These are phyloP conservation scores for Tenthredo amoena DNA, from an alignment of 2,888 invertebrate genomes.

Conservation along the genomic window DNA sequence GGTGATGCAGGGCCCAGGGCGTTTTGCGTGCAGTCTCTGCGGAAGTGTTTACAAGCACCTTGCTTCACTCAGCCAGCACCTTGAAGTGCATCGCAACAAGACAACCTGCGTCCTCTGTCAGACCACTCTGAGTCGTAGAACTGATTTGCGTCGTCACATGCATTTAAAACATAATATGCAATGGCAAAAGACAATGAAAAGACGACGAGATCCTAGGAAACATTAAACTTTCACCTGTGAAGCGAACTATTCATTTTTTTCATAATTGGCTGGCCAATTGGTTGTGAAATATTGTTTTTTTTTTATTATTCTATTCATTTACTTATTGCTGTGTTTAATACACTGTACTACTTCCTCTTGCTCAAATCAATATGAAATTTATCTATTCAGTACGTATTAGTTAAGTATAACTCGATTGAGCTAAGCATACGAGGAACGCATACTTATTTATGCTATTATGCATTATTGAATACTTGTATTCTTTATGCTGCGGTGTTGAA, in stretches of 20 bases:
- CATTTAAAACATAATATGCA: conserved; percentile 77
- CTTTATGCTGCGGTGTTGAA: not conserved
- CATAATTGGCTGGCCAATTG: conserved; percentile 35
- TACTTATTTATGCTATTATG: not conserved
- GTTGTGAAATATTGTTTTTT: not conserved
- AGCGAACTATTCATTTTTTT: not conserved
- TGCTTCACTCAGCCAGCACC: conserved; percentile 78
- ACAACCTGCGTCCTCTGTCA: conserved; percentile 77
- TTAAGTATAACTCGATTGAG: not conserved
- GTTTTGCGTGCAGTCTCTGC: conserved; percentile 78
- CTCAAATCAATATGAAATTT: not conserved
- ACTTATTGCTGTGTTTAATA: not conserved
- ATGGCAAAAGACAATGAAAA: conserved; percentile 77
- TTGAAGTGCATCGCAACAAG: conserved; percentile 78
- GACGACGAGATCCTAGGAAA: conserved; percentile 72
- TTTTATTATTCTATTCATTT: not conserved
- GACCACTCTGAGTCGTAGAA: conserved; percentile 78
- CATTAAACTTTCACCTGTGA: conserved; percentile 61
- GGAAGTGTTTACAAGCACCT: conserved; percentile 78
- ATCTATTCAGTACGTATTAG: not conserved
- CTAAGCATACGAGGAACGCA: not conserved
- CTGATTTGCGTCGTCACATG: conserved; percentile 77
- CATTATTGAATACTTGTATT: conserved; percentile 11
- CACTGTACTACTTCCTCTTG: not conserved
- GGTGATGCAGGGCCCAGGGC: conserved; percentile 78